Evolutionary conservation across 2,113 vertebrate species (phyloP), one percentile per base, ranked within the genome.

Genomic region (Porphyrio hochstetteri): DNA sequence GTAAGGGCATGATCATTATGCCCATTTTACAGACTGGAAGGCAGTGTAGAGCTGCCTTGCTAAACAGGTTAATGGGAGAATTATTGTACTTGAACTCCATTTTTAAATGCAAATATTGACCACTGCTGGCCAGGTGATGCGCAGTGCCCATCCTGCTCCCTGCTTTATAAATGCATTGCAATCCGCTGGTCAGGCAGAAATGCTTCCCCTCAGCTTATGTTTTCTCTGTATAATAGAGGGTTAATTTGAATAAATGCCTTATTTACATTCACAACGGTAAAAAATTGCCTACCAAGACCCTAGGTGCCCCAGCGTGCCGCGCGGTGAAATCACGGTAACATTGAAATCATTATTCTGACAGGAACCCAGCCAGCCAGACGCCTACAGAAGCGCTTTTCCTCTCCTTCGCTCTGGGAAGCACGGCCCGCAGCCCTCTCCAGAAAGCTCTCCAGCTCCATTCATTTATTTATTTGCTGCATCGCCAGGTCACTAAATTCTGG

Each of bases 331-430:
- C 86, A 63, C 31, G 11, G 90, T 74, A 96, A 92, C 90, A 95
- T 88, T 95, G 96, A 88, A 95, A 92, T 90, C 85, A 94, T 95
- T 96, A 96, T 94, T 95, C 93, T 93, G 93, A 88, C 95, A 97
- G 94, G 94, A 97, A 94, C 90, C 63, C 95, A 90, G 95, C 94
- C 93, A 95, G 94, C 92, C 96, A 96, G 96, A 97, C 82, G 93
- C 95, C 95, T 96, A 93, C 90, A 96, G 95, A 90, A 96, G 90
- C 79, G 53, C 90, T 94, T 96, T 96, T 96, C 90, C 95, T 96
- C 90, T 86, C 93, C 93, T 77, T 74, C n/a, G 13, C 90, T 90
- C 68, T 67, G 90, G 92, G 93, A 96, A 96, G 92, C 90, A 92
- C 52, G 72, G 94, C 86, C 63, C 6, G 4, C 92, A 86, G 85